phyloP scores from a whole-genome alignment of 2,888 invertebrate species.

The Ochropleura leucogaster region DNA sequence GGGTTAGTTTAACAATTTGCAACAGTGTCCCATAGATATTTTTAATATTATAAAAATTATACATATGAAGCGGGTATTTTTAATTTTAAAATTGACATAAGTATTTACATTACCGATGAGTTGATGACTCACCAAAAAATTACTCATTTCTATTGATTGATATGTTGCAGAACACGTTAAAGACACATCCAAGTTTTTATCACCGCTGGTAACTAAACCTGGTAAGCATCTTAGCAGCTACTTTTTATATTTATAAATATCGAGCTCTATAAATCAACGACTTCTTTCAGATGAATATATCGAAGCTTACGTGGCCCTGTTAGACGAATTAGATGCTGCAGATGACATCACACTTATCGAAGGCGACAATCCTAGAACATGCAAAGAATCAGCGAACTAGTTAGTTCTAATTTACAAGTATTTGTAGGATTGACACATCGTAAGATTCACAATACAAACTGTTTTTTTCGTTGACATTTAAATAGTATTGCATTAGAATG shows the following conservation, averaged over 20 bases:
- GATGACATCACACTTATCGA: conserved; percentile 78
- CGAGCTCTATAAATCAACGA: background rate
- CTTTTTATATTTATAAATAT: background rate
- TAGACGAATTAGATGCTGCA: conserved; percentile 81
- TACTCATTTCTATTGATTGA: conserved; percentile 6
- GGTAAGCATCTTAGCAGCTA: conserved; percentile 68
- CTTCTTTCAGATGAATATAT: conserved; percentile 76
- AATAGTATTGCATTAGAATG: background rate
- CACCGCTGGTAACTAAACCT: conserved; percentile 79
- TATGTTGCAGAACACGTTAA: conserved; percentile 78
- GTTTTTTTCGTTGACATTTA: background rate
- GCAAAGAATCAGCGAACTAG: conserved; percentile 81
- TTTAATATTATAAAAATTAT: no score
- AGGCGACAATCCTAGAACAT: conserved; percentile 79
- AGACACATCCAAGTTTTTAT: conserved; percentile 78
- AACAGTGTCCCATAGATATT: no score
- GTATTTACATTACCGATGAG: no score
- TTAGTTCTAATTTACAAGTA: conserved; percentile 66
- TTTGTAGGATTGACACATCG: background rate
- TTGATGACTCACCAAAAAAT: no score
- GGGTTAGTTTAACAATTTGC: no score
- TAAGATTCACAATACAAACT: background rate
- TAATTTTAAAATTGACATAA: no score
- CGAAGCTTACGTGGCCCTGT: conserved; percentile 80
- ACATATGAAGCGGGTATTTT: no score